phyloP scores from a whole-genome alignment of 2,888 invertebrate species.

The Apodemia duryi region DNA sequence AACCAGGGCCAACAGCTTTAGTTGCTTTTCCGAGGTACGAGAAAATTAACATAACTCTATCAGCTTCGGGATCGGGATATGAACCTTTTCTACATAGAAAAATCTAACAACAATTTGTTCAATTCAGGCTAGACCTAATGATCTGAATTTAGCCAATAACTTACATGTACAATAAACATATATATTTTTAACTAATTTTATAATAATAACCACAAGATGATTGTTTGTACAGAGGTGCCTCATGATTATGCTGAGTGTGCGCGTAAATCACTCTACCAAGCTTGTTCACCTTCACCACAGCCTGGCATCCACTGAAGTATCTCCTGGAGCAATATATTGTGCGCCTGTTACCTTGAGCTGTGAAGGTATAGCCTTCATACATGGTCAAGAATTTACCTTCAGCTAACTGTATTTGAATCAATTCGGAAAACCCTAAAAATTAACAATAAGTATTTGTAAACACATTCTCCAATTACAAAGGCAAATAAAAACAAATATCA shows the following conservation, averaged over 20 bases:
- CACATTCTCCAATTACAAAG: neutral
- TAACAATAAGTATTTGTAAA: neutral
- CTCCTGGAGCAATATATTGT: conserved; percentile 31
- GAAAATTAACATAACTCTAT: too few relatives aligned
- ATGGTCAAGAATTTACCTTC: neutral
- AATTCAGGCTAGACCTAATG: too few relatives aligned
- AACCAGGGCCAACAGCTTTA: too few relatives aligned
- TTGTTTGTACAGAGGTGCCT: neutral
- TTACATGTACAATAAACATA: too few relatives aligned
- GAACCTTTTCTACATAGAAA: too few relatives aligned
- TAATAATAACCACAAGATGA: neutral
- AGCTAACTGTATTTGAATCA: neutral
- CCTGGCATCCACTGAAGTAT: conserved; percentile 25
- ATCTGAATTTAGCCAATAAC: too few relatives aligned
- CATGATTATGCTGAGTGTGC: conserved; percentile 19
- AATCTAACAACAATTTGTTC: too few relatives aligned
- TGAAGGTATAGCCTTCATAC: neutral
- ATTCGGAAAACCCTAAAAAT: neutral
- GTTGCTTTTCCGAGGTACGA: too few relatives aligned
- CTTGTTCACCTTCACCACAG: conserved; percentile 29
- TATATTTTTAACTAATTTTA: too few relatives aligned
- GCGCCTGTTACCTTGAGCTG: neutral
- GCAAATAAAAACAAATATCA: too few relatives aligned
- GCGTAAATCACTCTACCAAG: conserved; percentile 22
- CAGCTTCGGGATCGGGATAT: too few relatives aligned